Evolutionary conservation across 2,888 invertebrate genomes (phyloP), one percentile per base, ranked within the genome.

Genomic region (Steinernema scapterisci): DNA sequence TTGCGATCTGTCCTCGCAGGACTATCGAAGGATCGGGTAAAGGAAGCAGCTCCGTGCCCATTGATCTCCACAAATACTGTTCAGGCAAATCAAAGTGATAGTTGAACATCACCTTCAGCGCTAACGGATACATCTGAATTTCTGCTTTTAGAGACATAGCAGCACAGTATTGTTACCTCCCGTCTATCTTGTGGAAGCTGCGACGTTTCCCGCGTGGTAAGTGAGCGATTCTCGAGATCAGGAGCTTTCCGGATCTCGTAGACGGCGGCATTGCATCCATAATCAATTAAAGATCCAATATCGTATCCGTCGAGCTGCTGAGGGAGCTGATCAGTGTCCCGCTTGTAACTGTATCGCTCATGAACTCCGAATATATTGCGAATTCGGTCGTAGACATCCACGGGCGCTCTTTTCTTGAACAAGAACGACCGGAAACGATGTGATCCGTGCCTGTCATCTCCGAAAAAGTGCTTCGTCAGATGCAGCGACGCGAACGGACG

Each of bases 81-180:
- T 94, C 92, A 88, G 92, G 93, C 21, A 93, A 52, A 9, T 79
- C 80, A 2, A 93, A 92, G 81, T 93, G 93, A 86, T 94, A 95
- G 88, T 95, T 95, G 85, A 94, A 95, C 93, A 95, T 93, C 92
- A 95, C 93, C 89, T 95, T 95, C 21, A 95, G 89, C 6, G 94
- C 94, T 78, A 94, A 82, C 16, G 89, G 86, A 77, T 82, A 86
- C 21, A 75, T 77, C 81, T 84, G 54, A 56, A 77, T 72, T n/a
- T n/a, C n/a, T n/a, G n/a, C n/a, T n/a, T n/a, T n/a, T n/a, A n/a
- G n/a, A n/a, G n/a, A n/a, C n/a, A n/a, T n/a, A n/a, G n/a, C n/a
- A n/a, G n/a, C n/a, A n/a, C n/a, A n/a, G n/a, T n/a, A n/a, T n/a
- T n/a, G n/a, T n/a, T n/a, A 63, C 63, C 19, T 63, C 63, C 19